phyloP scores from a whole-genome alignment of 64 coral and sea anemone species.

The Platygyra sinensis region DNA sequence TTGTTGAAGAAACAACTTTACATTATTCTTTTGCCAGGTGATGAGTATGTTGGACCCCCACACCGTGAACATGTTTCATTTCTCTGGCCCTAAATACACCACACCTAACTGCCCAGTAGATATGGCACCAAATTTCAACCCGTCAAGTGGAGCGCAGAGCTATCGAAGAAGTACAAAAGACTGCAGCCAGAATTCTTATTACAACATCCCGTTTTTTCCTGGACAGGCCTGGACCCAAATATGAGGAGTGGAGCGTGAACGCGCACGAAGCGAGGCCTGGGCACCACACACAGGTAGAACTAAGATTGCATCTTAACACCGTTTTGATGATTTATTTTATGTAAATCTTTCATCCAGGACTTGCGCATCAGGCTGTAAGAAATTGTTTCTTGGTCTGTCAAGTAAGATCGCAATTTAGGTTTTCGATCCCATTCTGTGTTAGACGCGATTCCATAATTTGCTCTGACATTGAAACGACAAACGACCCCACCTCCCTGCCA shows the following conservation, averaged over 20 bases:
- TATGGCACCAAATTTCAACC: conserved; percentile 77
- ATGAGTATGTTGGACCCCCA: conserved; percentile 87
- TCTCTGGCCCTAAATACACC: conserved; percentile 78
- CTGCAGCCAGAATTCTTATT: conserved; percentile 59
- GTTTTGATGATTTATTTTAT: no score
- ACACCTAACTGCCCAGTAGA: conserved; percentile 85
- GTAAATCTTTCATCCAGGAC: no score
- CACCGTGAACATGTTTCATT: conserved; percentile 77
- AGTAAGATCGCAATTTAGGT: no score
- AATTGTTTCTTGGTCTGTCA: no score
- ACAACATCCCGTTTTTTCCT: conserved; percentile 89
- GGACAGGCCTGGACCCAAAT: conserved; percentile 65
- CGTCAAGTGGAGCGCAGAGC: conserved; percentile 71
- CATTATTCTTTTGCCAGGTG: conserved; percentile 22
- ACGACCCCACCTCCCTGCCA: no score
- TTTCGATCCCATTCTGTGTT: no score
- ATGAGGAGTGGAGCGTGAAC: conserved; percentile 88
- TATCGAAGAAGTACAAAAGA: conserved; percentile 19
- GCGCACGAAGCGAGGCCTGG: conserved; percentile 92
- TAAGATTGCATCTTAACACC: no score
- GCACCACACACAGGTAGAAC: conserved; percentile 86
- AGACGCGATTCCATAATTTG: no score
- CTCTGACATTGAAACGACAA: no score
- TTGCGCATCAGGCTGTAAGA: no score
- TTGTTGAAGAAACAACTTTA: background rate